Evolutionary conservation across 2,888 invertebrate genomes (phyloP).

Genomic region (Nesidiocoris tenuis): DNA sequence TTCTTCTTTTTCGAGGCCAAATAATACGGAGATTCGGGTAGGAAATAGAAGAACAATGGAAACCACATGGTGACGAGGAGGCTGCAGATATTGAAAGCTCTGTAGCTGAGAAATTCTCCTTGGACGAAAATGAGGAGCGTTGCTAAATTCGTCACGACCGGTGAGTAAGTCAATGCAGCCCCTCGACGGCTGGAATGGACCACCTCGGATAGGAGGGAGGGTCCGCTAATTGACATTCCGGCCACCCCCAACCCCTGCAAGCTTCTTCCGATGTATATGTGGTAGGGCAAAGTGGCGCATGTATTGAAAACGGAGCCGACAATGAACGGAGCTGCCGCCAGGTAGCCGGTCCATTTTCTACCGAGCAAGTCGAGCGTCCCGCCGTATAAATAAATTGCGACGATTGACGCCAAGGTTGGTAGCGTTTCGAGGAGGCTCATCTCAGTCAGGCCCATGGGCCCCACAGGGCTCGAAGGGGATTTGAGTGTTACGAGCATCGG

Average conservation of each 20-base stretch:
- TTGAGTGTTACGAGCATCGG: conserved; percentile 26
- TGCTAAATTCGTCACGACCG: not conserved
- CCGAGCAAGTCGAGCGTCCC: not conserved
- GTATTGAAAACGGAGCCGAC: not conserved
- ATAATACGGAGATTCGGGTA: conserved; percentile 30
- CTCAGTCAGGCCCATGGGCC: conserved; percentile 9
- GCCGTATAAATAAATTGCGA: not conserved
- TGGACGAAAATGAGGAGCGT: not conserved
- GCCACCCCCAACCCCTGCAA: not conserved
- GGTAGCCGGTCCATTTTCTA: conserved; percentile 11
- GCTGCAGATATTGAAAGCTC: conserved; percentile 2
- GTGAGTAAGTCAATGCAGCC: not conserved
- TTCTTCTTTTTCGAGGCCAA: conserved; percentile 3
- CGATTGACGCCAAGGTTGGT: not conserved
- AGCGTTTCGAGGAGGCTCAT: conserved; percentile 19
- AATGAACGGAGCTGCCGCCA: not conserved
- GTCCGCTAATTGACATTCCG: not conserved
- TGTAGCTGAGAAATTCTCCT: conserved; percentile 10
- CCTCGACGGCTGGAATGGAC: conserved; percentile 14
- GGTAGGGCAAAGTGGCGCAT: not conserved
- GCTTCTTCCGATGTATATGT: conserved; percentile 10
- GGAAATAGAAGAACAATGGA: conserved; percentile 11
- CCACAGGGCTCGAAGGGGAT: conserved; percentile 21
- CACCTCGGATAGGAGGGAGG: conserved; percentile 6
- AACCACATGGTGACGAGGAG: not conserved